These are phyloP conservation scores for Drosophila neutralis DNA, from an alignment of 2,888 invertebrate genomes.

Conservation along the genomic window DNA sequence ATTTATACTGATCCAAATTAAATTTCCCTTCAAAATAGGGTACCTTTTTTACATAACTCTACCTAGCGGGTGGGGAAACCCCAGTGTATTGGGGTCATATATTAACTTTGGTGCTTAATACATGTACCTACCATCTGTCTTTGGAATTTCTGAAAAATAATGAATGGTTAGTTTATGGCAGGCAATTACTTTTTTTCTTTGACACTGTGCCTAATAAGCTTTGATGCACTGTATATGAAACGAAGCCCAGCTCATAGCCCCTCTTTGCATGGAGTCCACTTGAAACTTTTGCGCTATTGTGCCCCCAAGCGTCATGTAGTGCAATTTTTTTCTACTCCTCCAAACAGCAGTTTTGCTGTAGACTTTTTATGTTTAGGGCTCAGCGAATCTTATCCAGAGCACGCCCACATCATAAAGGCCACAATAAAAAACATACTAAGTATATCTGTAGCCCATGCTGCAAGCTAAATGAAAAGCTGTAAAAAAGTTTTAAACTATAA, in stretches of 20 bases:
- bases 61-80: too few species aligned
- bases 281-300: constrained; percentile 77
- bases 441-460: constrained; percentile 3
- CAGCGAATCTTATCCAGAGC: constrained; percentile 65
- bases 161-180: too few species aligned
- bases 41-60: too few species aligned
- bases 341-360: constrained; percentile 39
- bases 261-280: constrained; percentile 63
- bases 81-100: too few species aligned
- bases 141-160: too few species aligned
- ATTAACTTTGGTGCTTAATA: too few species aligned
- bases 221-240: too few species aligned
- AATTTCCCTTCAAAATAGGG: too few species aligned
- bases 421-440: constrained; percentile 5
- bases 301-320: constrained; percentile 62
- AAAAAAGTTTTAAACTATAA: constrained; percentile 76
- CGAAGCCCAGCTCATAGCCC: background rate
- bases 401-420: constrained; percentile 38
- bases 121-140: too few species aligned
- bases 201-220: too few species aligned
- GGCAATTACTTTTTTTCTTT: too few species aligned
- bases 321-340: constrained; percentile 18
- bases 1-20: too few species aligned
- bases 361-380: constrained; percentile 57
- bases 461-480: constrained; percentile 39